These are phyloP conservation scores for Glaucomys volans DNA, from an alignment of 2,113 vertebrate genomes.

Conservation along the genomic window DNA sequence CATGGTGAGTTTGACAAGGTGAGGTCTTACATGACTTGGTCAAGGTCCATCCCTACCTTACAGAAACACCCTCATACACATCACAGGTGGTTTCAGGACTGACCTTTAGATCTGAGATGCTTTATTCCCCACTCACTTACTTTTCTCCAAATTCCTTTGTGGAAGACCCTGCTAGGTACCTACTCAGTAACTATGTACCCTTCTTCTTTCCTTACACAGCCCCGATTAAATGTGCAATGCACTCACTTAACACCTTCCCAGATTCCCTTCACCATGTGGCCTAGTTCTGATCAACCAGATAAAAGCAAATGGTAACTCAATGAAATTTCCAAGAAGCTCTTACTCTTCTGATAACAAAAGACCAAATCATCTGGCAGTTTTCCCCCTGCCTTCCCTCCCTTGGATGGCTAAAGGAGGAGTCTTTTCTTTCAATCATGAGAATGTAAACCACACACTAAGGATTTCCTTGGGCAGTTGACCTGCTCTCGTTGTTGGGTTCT, in stretches of 20 bases:
- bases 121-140: background rate
- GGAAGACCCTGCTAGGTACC: background rate
- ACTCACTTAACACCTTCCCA: background rate
- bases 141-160: background rate
- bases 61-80: background rate
- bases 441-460: background rate
- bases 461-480: background rate
- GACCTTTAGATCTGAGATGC: background rate
- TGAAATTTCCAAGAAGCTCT: background rate
- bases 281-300: background rate
- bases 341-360: conserved; percentile 10
- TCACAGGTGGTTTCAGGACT: background rate
- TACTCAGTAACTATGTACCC: background rate
- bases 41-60: background rate
- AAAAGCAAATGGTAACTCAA: background rate
- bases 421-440: background rate
- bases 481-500: background rate
- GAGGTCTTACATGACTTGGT: background rate
- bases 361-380: background rate
- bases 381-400: background rate
- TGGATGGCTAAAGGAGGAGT: background rate
- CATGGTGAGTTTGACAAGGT: background rate
- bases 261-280: background rate
- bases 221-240: background rate
- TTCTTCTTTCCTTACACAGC: background rate